phyloP scores from a whole-genome alignment of 2,113 vertebrate species.

The Periophthalmodon schlosseri region DNA sequence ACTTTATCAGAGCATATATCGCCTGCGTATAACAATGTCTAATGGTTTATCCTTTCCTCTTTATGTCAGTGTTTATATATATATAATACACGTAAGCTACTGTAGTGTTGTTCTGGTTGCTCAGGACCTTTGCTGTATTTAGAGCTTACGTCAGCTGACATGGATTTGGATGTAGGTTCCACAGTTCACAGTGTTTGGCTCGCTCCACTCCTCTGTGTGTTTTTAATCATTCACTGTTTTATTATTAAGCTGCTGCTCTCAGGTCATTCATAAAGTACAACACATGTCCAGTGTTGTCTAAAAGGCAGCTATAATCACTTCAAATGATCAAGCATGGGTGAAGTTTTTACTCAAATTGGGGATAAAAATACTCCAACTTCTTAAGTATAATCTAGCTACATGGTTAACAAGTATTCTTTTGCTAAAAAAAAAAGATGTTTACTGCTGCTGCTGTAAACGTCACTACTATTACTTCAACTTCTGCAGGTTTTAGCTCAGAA shows the following conservation, averaged over 20 bases:
- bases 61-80: constrained; percentile 7
- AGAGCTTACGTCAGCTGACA: constrained; percentile 68
- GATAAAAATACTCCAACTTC: not conserved
- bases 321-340: not conserved
- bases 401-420: not conserved
- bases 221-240: not conserved
- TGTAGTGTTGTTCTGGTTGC: constrained; percentile 42
- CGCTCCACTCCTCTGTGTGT: not conserved
- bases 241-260: not conserved
- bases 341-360: not conserved
- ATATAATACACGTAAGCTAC: not conserved
- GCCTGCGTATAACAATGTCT: constrained; percentile 8
- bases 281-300: not conserved
- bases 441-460: not conserved
- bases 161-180: constrained; percentile 56
- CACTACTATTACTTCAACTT: not conserved
- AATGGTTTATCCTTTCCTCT: not conserved
- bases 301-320: not conserved
- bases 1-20: constrained; percentile 32
- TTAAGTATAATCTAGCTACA: too few species aligned
- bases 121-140: constrained; percentile 46
- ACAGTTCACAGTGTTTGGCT: constrained; percentile 26
- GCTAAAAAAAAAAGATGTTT: not conserved
- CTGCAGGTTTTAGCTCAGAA: not conserved
- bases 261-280: not conserved